Evolutionary conservation across 2,113 vertebrate species (phyloP), one percentile per base, ranked within the genome.

Genomic region (Poeciliopsis prolifica): DNA sequence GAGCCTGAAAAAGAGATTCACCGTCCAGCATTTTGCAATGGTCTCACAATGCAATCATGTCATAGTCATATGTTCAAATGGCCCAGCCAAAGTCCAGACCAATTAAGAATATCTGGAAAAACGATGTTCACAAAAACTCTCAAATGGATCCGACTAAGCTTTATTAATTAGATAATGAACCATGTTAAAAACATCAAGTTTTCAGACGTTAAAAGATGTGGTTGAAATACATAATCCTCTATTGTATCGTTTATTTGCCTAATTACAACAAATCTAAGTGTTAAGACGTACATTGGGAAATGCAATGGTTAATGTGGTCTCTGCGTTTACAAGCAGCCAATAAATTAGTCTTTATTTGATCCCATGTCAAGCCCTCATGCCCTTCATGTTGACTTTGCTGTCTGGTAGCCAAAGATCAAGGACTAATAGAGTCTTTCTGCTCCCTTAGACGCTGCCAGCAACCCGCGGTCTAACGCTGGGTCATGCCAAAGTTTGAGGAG

Each of bases 331-430:
- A 87, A 86, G 89, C 91, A 92, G 82, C 68, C 83, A 86, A 86
- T 93, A 94, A 92, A 94, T 93, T 92, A 87, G 89, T 77, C 80
- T 89, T 81, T 88, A 90, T 92, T 90, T 90, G 88, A 92, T 90
- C 80, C 75, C 77, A 77, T 86, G 90, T 89, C 87, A 82, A 75
- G 75, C 82, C 81, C 81, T 90, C 90, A 86, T 88, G 88, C 86
- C 79, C 77, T 72, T 77, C 77, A 72, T 92, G 86, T 92, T 92
- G 86, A 89, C 89, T 89, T 74, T 72, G 80, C 89, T 91, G 90
- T 93, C 90, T 88, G 81, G 77, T 80, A 54, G 87, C 87, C 91
- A 83, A 81, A 88, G 92, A 92, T 94, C 90, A 90, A 91, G 90
- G 84, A 88, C 89, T 89, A 94, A 92, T 91, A 67, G 87, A 89